Evolutionary conservation across 2,888 invertebrate species (phyloP).

Genomic region (Cylindroiulus punctatus): DNA sequence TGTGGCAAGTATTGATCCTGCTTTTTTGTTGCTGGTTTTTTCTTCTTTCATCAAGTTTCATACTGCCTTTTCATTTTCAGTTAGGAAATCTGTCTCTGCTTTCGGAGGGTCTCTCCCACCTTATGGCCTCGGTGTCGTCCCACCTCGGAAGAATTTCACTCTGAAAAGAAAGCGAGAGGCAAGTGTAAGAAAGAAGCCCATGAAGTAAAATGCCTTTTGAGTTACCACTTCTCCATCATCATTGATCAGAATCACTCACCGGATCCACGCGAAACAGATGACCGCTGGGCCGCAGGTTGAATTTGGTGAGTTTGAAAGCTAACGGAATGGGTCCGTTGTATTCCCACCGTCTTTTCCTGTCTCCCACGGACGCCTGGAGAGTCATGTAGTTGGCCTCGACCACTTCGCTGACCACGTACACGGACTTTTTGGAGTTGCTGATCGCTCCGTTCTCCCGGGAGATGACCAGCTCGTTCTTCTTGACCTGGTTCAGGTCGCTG

Average conservation of each 20-base stretch:
- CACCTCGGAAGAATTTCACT: not conserved
- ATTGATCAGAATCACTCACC: not conserved
- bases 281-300: not conserved
- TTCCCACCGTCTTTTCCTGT: not conserved
- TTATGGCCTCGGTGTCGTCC: not conserved
- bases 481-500: not conserved
- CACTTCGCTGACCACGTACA: constrained; percentile 39
- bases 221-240: too few relatives aligned
- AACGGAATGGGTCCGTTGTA: not conserved
- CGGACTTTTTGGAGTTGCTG: not conserved
- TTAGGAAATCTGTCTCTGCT: not conserved
- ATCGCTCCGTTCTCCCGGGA: not conserved
- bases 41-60: too few relatives aligned
- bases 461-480: not conserved
- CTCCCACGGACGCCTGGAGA: not conserved
- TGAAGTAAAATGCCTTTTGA: too few relatives aligned
- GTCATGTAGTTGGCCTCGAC: not conserved
- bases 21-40: too few relatives aligned
- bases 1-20: too few relatives aligned
- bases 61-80: too few relatives aligned
- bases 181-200: too few relatives aligned
- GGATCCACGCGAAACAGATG: not conserved
- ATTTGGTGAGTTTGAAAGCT: not conserved
- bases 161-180: not conserved
- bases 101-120: constrained; percentile 28